A percentile compares a stretch with the other conserved stretches of the same genome.
phyloP scores from a whole-genome alignment of 1,140 invertebrate genomes.

The Coenobita brevimanus region DNA sequence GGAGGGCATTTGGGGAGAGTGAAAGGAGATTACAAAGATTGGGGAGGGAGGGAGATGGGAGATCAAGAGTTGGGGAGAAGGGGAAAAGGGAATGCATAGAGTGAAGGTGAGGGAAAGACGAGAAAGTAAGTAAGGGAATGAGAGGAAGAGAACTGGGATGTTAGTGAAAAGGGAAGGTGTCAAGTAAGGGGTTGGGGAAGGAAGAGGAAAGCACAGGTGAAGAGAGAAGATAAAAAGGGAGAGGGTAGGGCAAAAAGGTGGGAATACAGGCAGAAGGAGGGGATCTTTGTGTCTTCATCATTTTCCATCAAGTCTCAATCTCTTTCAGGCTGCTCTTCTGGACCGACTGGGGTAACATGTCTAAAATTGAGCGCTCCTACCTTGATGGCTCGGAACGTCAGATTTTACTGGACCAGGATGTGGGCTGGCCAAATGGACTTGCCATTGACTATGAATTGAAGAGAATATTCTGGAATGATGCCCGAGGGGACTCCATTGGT shows the following conservation, averaged over 20 bases:
- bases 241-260: background rate
- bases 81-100: background rate
- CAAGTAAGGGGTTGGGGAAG: background rate
- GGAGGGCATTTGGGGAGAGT: background rate
- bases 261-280: too few species aligned
- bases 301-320: too few species aligned
- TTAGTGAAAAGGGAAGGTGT: background rate
- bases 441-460: slow-evolving; percentile 90
- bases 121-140: background rate
- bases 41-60: background rate
- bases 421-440: slow-evolving; percentile 97
- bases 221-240: background rate
- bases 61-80: background rate
- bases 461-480: slow-evolving; percentile 97
- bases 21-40: background rate
- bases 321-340: slow-evolving; percentile 84
- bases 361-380: slow-evolving; percentile 90
- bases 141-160: background rate
- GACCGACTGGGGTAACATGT: slow-evolving; percentile 92
- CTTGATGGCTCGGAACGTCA: slow-evolving; percentile 87
- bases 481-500: slow-evolving; percentile 91
- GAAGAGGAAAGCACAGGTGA: background rate
- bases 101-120: background rate
- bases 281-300: too few species aligned
- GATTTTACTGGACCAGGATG: slow-evolving; percentile 84